phyloP scores from a whole-genome alignment of 2,113 vertebrate species.

The Phrynosoma blainvillii region DNA sequence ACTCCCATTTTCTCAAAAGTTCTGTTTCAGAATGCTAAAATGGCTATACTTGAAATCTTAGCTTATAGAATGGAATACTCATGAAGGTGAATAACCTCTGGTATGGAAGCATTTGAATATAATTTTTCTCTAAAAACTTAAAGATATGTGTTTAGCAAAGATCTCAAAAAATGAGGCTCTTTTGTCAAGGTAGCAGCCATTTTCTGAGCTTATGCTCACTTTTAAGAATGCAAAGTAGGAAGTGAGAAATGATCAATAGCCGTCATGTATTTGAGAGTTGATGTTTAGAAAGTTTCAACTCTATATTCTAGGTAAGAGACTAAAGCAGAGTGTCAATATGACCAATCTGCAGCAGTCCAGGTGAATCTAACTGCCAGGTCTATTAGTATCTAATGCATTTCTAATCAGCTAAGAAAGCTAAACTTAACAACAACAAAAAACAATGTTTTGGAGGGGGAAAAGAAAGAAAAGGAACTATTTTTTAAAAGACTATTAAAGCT shows the following conservation, averaged over 20 bases:
- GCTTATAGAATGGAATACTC: background rate
- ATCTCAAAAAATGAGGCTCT: background rate
- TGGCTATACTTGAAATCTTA: background rate
- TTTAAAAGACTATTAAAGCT: slow-evolving; percentile 82
- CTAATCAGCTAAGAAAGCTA: slow-evolving; percentile 10
- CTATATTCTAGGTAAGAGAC: background rate
- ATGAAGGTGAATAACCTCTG: background rate
- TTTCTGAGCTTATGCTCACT: background rate
- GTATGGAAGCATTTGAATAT: background rate
- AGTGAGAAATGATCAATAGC: background rate
- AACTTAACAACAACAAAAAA: slow-evolving; percentile 30
- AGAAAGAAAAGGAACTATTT: slow-evolving; percentile 69
- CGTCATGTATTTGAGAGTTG: background rate
- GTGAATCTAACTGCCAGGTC: background rate
- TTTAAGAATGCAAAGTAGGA: background rate
- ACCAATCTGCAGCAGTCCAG: background rate
- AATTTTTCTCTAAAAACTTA: background rate
- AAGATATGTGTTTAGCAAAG: background rate
- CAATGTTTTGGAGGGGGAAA: slow-evolving; percentile 33
- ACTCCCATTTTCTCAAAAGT: background rate
- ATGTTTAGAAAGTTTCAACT: background rate
- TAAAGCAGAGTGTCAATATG: background rate
- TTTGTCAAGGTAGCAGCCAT: background rate
- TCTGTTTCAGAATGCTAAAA: background rate
- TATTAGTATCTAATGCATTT: background rate